Percentiles rank a stretch among this genome's conserved stretches.
Evolutionary conservation across 2,888 invertebrate genomes (phyloP).

Genomic region (Dorcus hopei): DNA sequence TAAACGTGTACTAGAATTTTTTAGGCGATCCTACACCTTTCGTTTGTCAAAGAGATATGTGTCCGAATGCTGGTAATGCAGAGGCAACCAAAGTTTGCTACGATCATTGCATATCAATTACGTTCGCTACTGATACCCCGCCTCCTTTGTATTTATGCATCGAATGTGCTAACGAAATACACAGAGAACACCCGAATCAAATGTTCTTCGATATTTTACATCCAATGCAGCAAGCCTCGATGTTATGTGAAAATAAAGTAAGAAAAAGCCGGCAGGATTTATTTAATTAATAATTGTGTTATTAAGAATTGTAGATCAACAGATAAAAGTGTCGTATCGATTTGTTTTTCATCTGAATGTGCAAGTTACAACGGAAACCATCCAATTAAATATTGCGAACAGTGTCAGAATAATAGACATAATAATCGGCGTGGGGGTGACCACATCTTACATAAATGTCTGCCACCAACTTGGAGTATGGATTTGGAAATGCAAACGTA

Average conservation of each 20-base stretch:
- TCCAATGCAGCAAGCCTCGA: constrained; percentile 92
- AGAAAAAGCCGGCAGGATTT: constrained; percentile 4
- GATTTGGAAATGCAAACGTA: constrained; percentile 88
- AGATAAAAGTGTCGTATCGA: constrained; percentile 89
- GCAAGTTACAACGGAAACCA: constrained; percentile 94
- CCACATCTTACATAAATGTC: constrained; percentile 85
- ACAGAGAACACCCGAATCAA: constrained; percentile 81
- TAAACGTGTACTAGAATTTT: constrained; percentile 23
- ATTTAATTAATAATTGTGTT: neutral
- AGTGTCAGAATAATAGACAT: constrained; percentile 86
- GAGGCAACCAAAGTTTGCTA: constrained; percentile 92
- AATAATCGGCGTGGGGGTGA: constrained; percentile 83
- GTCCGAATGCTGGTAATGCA: constrained; percentile 81
- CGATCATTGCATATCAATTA: constrained; percentile 88
- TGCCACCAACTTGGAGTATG: constrained; percentile 86
- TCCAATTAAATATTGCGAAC: constrained; percentile 89
- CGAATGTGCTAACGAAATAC: constrained; percentile 91
- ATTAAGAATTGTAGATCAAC: constrained; percentile 84
- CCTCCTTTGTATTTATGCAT: constrained; percentile 95
- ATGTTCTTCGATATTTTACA: constrained; percentile 84
- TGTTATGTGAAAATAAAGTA: constrained; percentile 94
- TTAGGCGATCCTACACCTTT: constrained; percentile 74
- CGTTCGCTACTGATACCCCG: constrained; percentile 80
- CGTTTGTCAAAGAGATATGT: constrained; percentile 87
- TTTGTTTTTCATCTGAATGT: constrained; percentile 96